Base-by-base conservation (phyloP, 2,888 invertebrate genomes). In the Clostera curtula region DNA sequence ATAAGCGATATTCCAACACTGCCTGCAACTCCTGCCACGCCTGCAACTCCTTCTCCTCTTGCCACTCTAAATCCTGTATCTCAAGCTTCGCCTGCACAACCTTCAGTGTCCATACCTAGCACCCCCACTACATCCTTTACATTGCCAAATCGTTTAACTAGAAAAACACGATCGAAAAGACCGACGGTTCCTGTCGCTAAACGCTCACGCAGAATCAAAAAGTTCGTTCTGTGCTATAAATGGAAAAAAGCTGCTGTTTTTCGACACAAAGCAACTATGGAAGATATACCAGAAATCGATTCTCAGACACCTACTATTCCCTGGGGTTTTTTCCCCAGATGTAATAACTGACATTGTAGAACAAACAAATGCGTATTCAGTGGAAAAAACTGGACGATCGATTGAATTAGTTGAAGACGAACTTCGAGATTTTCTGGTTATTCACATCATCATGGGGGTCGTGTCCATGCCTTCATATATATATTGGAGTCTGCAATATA, bases 401-500 rank as follows among this genome's bases (percentile, higher is more conserved):
- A 31, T 36, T 10, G 27, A 36, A 19, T 12, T 27, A 5, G 19
- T 25, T 6, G 12, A 31, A 18, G 40, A 49, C n/a, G 50, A 57
- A 19, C 24, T 54, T 8, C 21, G 31, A 8, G 43, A 49, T 34
- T 56, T 56, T 44, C 13, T 56, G 10, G 44, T 46, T 5, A 57
- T 57, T 3, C 31, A 49, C 22, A 36, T 57, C 5, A n/a, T 50
- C 1, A 56, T 58, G 58, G 54, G 56, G 15, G 36, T 59, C 17
- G 49, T 52, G 2, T 5, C 11, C 10, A 34, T 56, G 37, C 49
- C 52, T 5, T 31, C 41, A 20, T 52, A 54, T 22, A 26, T 31
- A 27, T 52, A 53, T 23, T 49, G 52, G 50, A 34, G 31, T 10
- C 16, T n/a, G 16, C 11, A 27, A 29, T 44, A 33, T 17, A 24